Base-by-base conservation (phyloP, 2,888 invertebrate species). In the Agrochola lota region DNA sequence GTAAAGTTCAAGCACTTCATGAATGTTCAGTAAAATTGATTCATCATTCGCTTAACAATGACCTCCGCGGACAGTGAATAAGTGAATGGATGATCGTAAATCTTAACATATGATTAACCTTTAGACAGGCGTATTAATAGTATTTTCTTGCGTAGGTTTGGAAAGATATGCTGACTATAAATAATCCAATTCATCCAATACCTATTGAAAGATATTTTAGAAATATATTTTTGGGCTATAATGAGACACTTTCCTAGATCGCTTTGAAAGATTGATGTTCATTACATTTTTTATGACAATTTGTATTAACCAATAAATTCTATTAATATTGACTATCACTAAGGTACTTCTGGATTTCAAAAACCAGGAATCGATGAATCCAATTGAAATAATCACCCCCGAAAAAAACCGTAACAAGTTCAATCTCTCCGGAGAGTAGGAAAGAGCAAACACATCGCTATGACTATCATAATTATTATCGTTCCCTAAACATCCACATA, bases 41-140 rank as follows among this genome's bases (percentile, higher is more conserved):
- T 78, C 74, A 85, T 78, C 70, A 77, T 71, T 77, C 57, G 15
- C 30, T 74, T 26, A 78, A 78, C 78, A 84, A 85, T 74, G 74
- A 81, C 71, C 60, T 84, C 60, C 30, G 59, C 23, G 23, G 62
- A 80, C 68, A 64, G 55, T 62, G 69, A 77, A 74, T 59, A 71
- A 68, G 57, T 66, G 71, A 78, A 74, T 70, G 78, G 49, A 74
- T 66, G 64, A 59, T 71, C 35, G n/a, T 74, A 66, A 78, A 57
- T 69, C 67, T 63, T 40, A 23, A 35, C 17, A n/a, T 35, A 35
- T 66, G 46, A 73, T 60, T 43, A 72, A 66, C 35, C 15, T 71
- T 49, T 77, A 69, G 40, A 30, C 40, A 23, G 23, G 17, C 20
- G 7, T 63, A 62, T 55, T 40, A 30, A 78, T 57, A 43, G 8